Conservation (phyloP, 1,140 invertebrate genomes). For the Trichogramma pretiosum region DNA sequence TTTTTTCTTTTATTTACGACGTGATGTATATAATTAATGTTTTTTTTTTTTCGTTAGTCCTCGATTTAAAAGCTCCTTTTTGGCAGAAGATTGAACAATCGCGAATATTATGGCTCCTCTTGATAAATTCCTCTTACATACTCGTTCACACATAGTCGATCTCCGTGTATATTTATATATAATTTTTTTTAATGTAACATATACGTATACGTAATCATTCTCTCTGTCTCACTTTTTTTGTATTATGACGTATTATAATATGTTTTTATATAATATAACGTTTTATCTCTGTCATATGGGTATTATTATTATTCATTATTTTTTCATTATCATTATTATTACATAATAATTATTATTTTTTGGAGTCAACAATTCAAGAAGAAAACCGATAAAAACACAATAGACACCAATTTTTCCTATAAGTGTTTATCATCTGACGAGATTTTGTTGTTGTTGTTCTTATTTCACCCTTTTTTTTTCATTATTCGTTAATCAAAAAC, state of each 20-base stretch:
- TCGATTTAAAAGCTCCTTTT: constrained; percentile 10
- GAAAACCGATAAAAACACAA: no score
- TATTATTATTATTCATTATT: no score
- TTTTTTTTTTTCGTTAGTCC: constrained; percentile 9
- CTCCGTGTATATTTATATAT: neutral
- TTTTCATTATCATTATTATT: no score
- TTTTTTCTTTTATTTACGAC: neutral
- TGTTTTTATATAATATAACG: no score
- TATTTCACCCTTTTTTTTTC: no score
- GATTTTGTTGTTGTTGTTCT: no score
- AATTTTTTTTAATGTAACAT: neutral
- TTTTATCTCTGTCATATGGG: no score
- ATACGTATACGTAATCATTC: neutral
- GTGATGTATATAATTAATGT: neutral
- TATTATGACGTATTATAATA: neutral
- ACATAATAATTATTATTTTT: no score
- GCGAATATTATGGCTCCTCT: neutral
- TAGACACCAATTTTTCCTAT: no score
- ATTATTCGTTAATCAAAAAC: no score
- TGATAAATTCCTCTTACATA: neutral
- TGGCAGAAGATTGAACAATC: constrained; percentile 3
- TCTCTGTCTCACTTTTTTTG: neutral
- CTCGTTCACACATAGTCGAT: neutral
- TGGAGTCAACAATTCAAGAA: no score
- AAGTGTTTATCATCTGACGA: no score